Evolutionary conservation across 1,140 invertebrate species (phyloP).

Genomic region (Euura saliciscinereae): DNA sequence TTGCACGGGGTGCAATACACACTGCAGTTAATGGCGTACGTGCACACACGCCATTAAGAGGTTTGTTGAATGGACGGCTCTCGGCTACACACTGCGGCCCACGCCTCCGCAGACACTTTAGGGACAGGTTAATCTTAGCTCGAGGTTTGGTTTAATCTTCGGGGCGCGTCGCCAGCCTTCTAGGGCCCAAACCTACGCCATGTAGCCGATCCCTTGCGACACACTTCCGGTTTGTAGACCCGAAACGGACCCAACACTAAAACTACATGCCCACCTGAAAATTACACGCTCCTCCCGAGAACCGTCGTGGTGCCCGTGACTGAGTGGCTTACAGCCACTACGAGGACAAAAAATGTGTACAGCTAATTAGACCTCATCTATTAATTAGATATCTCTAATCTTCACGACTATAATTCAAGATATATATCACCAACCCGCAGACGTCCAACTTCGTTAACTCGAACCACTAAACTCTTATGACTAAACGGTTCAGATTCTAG

Average conservation of each 20-base stretch:
- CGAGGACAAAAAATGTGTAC: neutral
- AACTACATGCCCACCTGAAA: neutral
- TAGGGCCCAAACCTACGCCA: neutral
- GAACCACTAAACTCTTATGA: neutral
- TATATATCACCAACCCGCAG: neutral
- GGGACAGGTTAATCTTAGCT: slow-evolving; percentile 7
- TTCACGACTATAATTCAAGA: neutral
- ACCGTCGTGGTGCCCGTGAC: neutral
- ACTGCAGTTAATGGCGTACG: neutral
- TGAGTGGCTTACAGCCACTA: slow-evolving; percentile 1
- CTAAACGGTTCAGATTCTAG: neutral
- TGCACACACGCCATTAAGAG: slow-evolving; percentile 4
- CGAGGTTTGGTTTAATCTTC: slow-evolving; percentile 1
- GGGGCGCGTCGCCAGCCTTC: neutral
- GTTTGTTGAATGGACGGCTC: slow-evolving; percentile 3
- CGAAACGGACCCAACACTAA: neutral
- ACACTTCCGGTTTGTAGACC: slow-evolving; percentile 1
- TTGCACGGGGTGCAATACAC: neutral
- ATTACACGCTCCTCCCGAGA: neutral
- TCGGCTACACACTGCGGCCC: neutral
- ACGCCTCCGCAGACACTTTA: slow-evolving; percentile 5
- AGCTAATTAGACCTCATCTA: neutral
- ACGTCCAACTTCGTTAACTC: neutral
- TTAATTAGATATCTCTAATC: slow-evolving; percentile 1
- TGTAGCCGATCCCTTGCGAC: neutral